phyloP scores from a whole-genome alignment of 2,888 invertebrate genomes.

The Sphaerophoria rueppellii region DNA sequence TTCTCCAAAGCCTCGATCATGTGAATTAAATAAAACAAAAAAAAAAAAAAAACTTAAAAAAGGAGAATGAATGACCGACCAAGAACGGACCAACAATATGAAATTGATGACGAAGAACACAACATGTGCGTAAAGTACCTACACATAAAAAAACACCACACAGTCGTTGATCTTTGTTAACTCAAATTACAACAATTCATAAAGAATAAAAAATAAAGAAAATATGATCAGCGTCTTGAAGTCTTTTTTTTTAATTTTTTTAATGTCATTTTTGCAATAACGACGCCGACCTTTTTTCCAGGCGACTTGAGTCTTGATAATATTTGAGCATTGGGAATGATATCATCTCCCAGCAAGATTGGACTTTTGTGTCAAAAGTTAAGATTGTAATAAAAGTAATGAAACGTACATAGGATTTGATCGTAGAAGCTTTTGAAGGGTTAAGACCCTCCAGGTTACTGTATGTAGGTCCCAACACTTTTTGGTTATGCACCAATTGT shows the following conservation, averaged over 20 bases:
- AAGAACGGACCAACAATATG: constrained; percentile 4
- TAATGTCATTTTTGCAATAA: constrained; percentile 63
- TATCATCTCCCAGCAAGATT: constrained; percentile 60
- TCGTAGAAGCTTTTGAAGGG: neutral
- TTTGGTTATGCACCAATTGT: no score
- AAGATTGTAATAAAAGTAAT: neutral
- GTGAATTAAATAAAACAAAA: neutral
- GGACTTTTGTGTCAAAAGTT: neutral
- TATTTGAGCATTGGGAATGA: constrained; percentile 54
- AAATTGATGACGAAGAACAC: constrained; percentile 43
- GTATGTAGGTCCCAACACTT: no score
- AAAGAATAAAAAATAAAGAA: constrained; percentile 38
- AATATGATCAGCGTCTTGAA: constrained; percentile 53
- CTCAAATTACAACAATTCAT: constrained; percentile 52
- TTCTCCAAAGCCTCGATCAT: constrained; percentile 55
- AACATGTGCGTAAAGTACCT: constrained; percentile 54
- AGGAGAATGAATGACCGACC: constrained; percentile 1
- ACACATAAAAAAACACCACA: constrained; percentile 22
- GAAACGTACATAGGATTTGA: neutral
- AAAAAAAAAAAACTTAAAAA: constrained; percentile 13
- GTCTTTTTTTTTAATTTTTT: constrained; percentile 29
- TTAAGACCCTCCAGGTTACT: no score
- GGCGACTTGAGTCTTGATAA: constrained; percentile 11
- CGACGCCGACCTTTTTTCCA: constrained; percentile 39
- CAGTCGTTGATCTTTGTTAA: constrained; percentile 71